Evolutionary conservation across 2,888 invertebrate genomes (phyloP), one percentile per base, ranked within the genome.

Genomic region (Limnephilus auricula): DNA sequence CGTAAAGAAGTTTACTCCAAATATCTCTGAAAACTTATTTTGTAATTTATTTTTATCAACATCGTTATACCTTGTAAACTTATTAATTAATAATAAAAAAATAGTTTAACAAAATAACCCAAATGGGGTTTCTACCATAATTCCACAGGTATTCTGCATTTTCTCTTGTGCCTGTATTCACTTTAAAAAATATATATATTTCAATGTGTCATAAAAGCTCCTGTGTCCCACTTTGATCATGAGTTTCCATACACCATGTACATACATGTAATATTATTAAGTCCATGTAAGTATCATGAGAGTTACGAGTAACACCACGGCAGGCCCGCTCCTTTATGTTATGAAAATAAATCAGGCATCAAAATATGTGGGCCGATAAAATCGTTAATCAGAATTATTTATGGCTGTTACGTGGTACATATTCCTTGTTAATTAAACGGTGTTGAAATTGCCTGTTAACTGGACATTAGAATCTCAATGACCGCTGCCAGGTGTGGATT

Each of bases 401-500:
- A 89, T 89, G 78, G 79, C 88, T 79, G 78, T 30, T 79, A 78
- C 79, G 88, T 34, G 88, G 79, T 34, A 79, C 78, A 30, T 31
- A 45, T 82, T 82, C 34, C 45, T 82, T 80, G 82, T 89, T 89
- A 89, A 89, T 89, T 89, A 89, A 89, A 89, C 89, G 89, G 89
- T 89, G 89, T 89, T 89, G 89, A 89, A 89, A 89, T 79, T 89
- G 89, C 82, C 89, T 89, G 89, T 89, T 89, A 89, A 89, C 80
- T 79, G 89, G 89, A 30, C 89, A 89, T 89, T 89, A 89, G 45
- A 80, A 45, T 82, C 50, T 80, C 82, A 89, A 50, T 82, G 34
- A 37, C 30, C 5, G 37, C 13, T 10, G 32, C 3, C 88, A 89
- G 88, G 79, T 15, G 18, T 25, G 88, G 30, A 30, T 30, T 79